Conservation (phyloP, 2,888 invertebrate genomes). For the Cryptosula pallasiana region DNA sequence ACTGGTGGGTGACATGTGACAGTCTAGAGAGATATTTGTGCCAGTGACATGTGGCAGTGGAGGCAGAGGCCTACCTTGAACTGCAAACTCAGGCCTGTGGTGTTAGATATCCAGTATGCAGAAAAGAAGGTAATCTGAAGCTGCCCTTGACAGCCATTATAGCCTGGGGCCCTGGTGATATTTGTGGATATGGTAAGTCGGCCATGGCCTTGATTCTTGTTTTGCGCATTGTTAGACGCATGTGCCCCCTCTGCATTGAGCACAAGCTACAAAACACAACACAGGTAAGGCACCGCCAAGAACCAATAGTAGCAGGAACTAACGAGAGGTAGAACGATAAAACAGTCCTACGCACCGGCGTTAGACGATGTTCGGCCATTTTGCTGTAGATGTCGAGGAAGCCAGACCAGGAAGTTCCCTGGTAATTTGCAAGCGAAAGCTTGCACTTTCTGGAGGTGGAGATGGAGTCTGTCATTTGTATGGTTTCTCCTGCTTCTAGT, state of each 20-base stretch:
- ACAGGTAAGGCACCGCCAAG: no score
- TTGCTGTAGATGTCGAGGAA: neutral
- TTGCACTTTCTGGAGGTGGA: neutral
- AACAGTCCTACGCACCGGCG: neutral
- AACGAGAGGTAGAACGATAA: no score
- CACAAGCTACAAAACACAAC: no score
- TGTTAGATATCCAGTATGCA: constrained; percentile 52
- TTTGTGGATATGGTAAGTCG: neutral
- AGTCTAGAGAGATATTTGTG: no score
- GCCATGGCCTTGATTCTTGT: neutral
- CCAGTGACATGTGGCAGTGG: no score
- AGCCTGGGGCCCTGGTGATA: neutral
- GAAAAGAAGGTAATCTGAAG: constrained; percentile 50
- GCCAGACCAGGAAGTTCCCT: neutral
- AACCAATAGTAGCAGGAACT: no score
- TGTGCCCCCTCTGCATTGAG: no score
- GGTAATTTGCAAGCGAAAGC: neutral
- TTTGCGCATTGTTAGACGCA: no score
- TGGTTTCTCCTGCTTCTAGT: neutral
- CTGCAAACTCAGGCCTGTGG: constrained; percentile 55
- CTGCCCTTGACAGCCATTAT: neutral
- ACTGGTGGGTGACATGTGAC: no score
- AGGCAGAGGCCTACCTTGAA: constrained; percentile 66
- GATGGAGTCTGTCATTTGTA: neutral
- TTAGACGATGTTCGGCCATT: neutral